Percentiles rank a stretch among this genome's conserved stretches.
Evolutionary conservation across 2,113 vertebrate species (phyloP).

Genomic region (Aleadryas rufinucha): DNA sequence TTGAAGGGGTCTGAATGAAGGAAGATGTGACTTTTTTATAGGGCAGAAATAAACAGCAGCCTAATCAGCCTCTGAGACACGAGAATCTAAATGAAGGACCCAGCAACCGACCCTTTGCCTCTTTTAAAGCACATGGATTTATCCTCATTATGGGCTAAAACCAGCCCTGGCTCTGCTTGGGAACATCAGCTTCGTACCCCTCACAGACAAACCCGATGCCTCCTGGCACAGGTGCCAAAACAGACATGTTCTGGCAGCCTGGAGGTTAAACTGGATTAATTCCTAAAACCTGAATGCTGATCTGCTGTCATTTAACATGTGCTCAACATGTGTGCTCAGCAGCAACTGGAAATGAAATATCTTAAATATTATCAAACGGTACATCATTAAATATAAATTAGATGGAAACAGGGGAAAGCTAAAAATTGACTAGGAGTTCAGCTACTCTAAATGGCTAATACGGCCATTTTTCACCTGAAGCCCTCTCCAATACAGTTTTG

Average conservation of each 20-base stretch:
- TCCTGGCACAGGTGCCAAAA: not conserved
- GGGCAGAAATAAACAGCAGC: conserved; percentile 1
- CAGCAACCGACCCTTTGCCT: not conserved
- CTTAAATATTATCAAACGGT: conserved; percentile 50
- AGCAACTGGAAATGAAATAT: not conserved
- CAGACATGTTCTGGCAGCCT: not conserved
- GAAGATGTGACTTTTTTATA: not conserved
- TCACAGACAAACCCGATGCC: not conserved
- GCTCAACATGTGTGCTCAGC: conserved; percentile 32
- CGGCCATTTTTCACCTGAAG: conserved; percentile 74
- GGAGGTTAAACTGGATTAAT: conserved; percentile 12
- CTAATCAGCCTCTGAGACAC: not conserved
- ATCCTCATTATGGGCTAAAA: not conserved
- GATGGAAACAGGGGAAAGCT: conserved; percentile 60
- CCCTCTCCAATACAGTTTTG: conserved; percentile 72
- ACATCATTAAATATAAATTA: conserved; percentile 67
- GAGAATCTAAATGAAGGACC: not conserved
- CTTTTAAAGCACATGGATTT: not conserved
- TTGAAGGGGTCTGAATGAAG: not conserved
- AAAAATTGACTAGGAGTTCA: conserved; percentile 71
- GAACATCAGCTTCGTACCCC: not conserved
- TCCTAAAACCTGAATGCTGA: not conserved
- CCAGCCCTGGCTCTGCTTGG: not conserved
- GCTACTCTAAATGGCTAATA: conserved; percentile 57
- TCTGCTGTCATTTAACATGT: not conserved